Conservation (phyloP, 2,113 vertebrate species). For the Aptenodytes patagonicus region DNA sequence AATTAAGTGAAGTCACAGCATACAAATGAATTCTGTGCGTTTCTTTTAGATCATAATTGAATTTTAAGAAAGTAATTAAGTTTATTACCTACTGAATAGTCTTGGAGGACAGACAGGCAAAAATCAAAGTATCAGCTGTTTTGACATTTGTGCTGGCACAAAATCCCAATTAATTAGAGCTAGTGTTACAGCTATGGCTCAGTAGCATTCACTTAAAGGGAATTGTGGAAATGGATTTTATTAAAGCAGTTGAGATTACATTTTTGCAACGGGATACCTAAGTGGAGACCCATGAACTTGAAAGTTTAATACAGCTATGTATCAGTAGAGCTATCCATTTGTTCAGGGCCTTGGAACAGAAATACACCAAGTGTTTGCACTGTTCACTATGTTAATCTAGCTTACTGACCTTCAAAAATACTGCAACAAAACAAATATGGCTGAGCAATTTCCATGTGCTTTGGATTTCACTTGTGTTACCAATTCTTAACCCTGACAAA, state of each 20-base stretch:
- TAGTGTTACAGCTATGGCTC: background rate
- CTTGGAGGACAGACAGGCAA: background rate
- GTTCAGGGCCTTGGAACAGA: background rate
- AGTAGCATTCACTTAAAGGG: background rate
- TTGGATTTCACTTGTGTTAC: background rate
- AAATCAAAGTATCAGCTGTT: background rate
- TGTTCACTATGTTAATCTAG: background rate
- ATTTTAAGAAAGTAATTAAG: background rate
- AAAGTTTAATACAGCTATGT: background rate
- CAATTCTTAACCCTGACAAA: background rate
- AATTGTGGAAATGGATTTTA: background rate
- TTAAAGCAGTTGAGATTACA: background rate
- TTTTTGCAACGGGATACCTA: background rate
- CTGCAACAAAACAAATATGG: background rate
- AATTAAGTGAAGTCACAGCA: background rate
- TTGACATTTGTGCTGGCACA: background rate
- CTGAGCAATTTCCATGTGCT: background rate
- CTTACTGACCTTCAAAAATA: background rate
- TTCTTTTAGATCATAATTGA: background rate
- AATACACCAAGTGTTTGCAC: background rate
- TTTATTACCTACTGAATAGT: background rate
- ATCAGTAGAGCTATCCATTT: background rate
- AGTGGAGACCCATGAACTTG: background rate
- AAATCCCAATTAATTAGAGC: background rate
- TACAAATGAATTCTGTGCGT: background rate